Percentiles rank a stretch among this genome's conserved stretches.
Evolutionary conservation across 1,140 invertebrate genomes (phyloP).

Genomic region (Drosophila melanogaster): Release_6_plus_ISO1_MT NT_033779.5:2491001-2491500

Average conservation of each 20-base stretch:
- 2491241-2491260: conserved; percentile 92
- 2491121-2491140: conserved; percentile 93
- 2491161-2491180: conserved; percentile 98
- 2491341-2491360: conserved; percentile 99
- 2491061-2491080: conserved; percentile 91
- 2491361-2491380: conserved; percentile 98
- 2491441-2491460: conserved; percentile 72
- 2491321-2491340: conserved; percentile 97
- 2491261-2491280: conserved; percentile 91
- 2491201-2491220: conserved; percentile 96
- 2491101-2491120: conserved; percentile 97
- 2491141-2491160: conserved; percentile 97
- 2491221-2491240: conserved; percentile 97
- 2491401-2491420: conserved; percentile 95
- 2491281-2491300: conserved; percentile 96
- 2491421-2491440: conserved; percentile 91
- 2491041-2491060: conserved; percentile 91
- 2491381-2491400: conserved; percentile 96
- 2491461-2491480: no score
- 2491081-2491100: conserved; percentile 99
- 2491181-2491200: conserved; percentile 99
- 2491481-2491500: background rate
- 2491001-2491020: conserved; percentile 97
- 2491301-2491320: conserved; percentile 98
- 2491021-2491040: conserved; percentile 94